Evolutionary conservation across 2,113 vertebrate species (phyloP).

Genomic region (Fregata magnificens): DNA sequence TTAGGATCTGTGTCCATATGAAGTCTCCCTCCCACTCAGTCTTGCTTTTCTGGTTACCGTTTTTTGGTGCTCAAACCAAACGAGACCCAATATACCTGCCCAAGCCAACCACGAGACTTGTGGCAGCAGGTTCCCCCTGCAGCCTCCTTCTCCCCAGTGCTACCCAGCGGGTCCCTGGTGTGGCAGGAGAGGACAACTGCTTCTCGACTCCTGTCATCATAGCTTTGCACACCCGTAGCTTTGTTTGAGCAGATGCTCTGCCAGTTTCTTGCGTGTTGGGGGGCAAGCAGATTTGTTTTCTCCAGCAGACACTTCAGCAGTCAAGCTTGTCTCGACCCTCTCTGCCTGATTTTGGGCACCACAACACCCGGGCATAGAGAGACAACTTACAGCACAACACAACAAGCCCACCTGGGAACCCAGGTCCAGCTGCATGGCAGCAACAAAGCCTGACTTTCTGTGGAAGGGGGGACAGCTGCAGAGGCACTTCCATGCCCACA

Average conservation of each 20-base stretch:
- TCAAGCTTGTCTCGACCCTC: not conserved
- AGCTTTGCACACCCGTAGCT: not conserved
- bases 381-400: not conserved
- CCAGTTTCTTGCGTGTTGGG: fast-evolving
- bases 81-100: fast-evolving
- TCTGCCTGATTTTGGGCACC: not conserved
- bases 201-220: not conserved
- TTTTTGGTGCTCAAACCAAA: not conserved
- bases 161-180: not conserved
- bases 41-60: not conserved
- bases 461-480: not conserved
- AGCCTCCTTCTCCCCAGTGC: not conserved
- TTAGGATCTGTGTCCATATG: not conserved
- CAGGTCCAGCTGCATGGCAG: not conserved
- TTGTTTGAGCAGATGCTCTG: not conserved
- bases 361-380: not conserved
- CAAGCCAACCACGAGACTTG: not conserved
- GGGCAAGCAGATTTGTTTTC: not conserved
- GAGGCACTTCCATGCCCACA: not conserved
- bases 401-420: fast-evolving
- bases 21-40: not conserved
- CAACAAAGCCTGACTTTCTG: not conserved
- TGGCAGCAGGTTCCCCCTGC: not conserved
- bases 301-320: not conserved
- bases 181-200: not conserved